Base-by-base conservation (phyloP, 2,113 vertebrate species). In the Python bivittatus region DNA sequence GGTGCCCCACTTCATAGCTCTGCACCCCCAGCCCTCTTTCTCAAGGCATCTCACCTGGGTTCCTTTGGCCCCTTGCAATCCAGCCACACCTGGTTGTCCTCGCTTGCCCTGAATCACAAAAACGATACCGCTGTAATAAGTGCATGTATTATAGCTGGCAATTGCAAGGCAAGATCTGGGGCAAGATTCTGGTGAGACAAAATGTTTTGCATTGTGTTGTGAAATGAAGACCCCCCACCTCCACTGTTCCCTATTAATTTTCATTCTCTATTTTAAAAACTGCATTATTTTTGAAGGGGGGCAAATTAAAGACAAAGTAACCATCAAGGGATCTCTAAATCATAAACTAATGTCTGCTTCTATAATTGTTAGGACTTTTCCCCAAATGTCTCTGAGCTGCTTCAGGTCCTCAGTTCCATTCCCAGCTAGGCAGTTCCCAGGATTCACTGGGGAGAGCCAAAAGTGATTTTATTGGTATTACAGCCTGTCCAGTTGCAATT, bases 41-140 rank as follows among this genome's bases (percentile, higher is more conserved):
- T 0, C 0, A 0, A 38, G 9, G 0, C 4, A 9, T 15, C 97
- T 95, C 87, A 99, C 98, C 98, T 98, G 97, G 3, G 98, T 98
- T 88, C 98, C 98, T 3, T 98, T 98, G 90, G 95, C 90, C 12
- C 98, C 98, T 94, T 94, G 98, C 87, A 94, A 94, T 0, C 98
- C 98, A 0, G 97, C 84, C 0, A 54, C 15, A 25, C 98, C 98
- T 0, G 98, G 98, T 33, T 95, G 86, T 54, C 98, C 98, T 0
- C 97, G 92, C 20, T 97, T 94, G 0, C 98, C 98, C 98, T 99
- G 92, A 68, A 0, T 2, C 0, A 0, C 57, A 23, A 84, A 6
- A 0, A 54, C 53, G 12, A 44, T 0, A 57, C 27, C 29, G 1
- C 54, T 29, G 17, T 13, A 23, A 17, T 27, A 12, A 58, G 1